These are phyloP conservation scores for Rhynchotus rufescens DNA, from an alignment of 2,797 vertebrate species.

Conservation along the genomic window DNA sequence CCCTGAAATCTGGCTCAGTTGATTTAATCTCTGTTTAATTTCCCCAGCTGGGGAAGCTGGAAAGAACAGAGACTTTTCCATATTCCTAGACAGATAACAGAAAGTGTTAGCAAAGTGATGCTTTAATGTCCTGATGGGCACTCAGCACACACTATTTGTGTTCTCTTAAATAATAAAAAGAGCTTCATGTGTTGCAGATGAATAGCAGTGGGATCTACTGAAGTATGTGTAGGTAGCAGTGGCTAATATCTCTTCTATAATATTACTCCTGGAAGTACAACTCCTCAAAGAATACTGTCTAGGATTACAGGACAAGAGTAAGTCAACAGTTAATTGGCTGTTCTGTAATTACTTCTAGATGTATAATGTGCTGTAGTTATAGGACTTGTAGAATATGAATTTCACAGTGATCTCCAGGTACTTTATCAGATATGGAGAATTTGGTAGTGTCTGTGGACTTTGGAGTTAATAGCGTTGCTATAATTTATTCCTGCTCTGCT, in stretches of 20 bases:
- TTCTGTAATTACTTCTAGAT: constrained; percentile 69
- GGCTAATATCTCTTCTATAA: constrained; percentile 27
- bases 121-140: background rate
- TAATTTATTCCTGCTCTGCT: constrained; percentile 27
- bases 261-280: constrained; percentile 57
- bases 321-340: constrained; percentile 70
- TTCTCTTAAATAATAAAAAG: background rate
- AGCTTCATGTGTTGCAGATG: background rate
- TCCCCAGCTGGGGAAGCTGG: background rate
- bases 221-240: background rate
- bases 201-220: background rate
- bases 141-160: background rate
- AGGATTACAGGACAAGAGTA: constrained; percentile 63
- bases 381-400: constrained; percentile 52
- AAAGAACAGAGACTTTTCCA: background rate
- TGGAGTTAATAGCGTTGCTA: constrained; percentile 6
- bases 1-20: background rate
- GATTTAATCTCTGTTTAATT: background rate
- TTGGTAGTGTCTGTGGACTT: constrained; percentile 38
- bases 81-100: background rate
- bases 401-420: constrained; percentile 38
- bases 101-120: background rate
- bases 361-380: constrained; percentile 47
- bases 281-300: constrained; percentile 59
- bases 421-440: constrained; percentile 33